These are phyloP conservation scores for Tetramorium parvispinum DNA, from an alignment of 1,140 invertebrate species.

Conservation along the genomic window DNA sequence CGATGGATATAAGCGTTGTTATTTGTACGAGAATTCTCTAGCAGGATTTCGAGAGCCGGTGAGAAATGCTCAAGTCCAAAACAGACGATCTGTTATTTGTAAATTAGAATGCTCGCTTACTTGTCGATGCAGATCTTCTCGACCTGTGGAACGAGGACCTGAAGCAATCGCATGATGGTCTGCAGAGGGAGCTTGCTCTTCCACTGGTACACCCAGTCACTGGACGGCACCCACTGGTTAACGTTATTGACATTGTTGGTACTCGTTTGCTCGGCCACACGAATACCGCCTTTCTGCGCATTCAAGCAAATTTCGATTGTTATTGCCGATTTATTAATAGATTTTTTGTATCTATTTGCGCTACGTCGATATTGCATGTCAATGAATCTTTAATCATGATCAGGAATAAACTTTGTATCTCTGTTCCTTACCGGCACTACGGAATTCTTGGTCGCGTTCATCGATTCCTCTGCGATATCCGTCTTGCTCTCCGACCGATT, in stretches of 20 bases:
- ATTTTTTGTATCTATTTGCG: conserved; percentile 10
- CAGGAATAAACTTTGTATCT: not conserved
- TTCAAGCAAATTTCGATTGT: conserved; percentile 15
- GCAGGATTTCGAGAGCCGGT: not conserved
- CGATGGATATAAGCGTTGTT: not conserved
- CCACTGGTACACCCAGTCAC: conserved; percentile 98
- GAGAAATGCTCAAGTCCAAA: not conserved
- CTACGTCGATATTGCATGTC: not conserved
- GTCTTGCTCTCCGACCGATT: conserved; percentile 68
- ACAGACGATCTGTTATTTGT: not conserved
- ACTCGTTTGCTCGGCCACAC: conserved; percentile 80
- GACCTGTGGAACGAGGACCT: conserved; percentile 99
- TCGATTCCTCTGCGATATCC: conserved; percentile 58
- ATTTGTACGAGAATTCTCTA: not conserved
- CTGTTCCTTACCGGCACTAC: conserved; percentile 78
- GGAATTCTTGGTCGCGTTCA: conserved; percentile 75
- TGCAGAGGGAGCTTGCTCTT: conserved; percentile 98
- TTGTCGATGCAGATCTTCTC: conserved; percentile 99
- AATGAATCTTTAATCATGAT: not conserved
- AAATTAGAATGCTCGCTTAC: conserved; percentile 86
- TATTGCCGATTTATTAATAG: conserved; percentile 4
- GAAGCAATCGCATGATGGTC: conserved; percentile 99
- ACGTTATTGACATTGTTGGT: conserved; percentile 55
- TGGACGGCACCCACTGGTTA: conserved; percentile 92
- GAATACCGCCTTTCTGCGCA: conserved; percentile 84